Evolutionary conservation across 1,140 invertebrate genomes (phyloP).

Genomic region (Subanguina moxae): DNA sequence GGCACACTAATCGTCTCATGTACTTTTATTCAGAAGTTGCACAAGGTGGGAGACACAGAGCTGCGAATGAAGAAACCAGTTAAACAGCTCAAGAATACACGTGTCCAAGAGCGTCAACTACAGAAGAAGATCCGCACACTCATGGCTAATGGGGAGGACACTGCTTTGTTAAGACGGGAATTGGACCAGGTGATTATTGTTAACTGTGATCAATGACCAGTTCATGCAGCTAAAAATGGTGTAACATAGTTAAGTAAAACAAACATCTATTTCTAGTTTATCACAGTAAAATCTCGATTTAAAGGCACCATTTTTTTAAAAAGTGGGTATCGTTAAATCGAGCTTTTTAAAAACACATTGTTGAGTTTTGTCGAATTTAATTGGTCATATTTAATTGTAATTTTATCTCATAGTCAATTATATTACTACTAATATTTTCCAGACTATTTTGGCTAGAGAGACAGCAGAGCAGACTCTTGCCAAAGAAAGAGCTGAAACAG

Average conservation of each 20-base stretch:
- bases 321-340: too few species aligned
- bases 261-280: too few species aligned
- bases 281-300: too few species aligned
- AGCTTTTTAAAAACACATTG: too few species aligned
- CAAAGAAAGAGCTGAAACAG: slow-evolving; percentile 18
- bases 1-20: not conserved
- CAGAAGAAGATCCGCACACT: not conserved
- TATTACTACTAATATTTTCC: not conserved
- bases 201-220: slow-evolving; percentile 3
- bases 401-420: not conserved
- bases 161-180: slow-evolving; percentile 11
- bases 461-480: not conserved
- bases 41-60: slow-evolving; percentile 40
- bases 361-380: not conserved
- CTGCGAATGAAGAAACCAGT: slow-evolving; percentile 21
- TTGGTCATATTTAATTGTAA: not conserved
- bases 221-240: too few species aligned
- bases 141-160: too few species aligned
- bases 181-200: slow-evolving; percentile 1
- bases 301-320: too few species aligned
- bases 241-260: too few species aligned
- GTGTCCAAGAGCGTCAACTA: slow-evolving; percentile 15
- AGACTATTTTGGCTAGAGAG: slow-evolving; percentile 17
- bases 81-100: slow-evolving; percentile 1
- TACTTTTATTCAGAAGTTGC: slow-evolving; percentile 38